A percentile compares a stretch with the other conserved stretches of the same genome.
Conservation (phyloP, 2,888 invertebrate genomes). For the Nemotelus nigrinus region DNA sequence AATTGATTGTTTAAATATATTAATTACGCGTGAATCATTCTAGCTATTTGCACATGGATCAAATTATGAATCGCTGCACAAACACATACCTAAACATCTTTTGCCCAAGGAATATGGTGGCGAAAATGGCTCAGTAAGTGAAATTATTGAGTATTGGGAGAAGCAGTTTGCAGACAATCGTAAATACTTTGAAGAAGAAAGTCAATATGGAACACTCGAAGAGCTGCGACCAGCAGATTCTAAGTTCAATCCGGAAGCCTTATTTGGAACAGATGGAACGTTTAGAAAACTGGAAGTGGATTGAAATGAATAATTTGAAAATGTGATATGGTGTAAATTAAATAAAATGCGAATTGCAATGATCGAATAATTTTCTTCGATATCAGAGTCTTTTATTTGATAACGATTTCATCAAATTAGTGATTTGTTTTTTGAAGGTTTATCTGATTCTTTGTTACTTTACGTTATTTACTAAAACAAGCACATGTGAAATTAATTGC, state of each 20-base stretch:
- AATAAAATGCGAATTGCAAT: no score
- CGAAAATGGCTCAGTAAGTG: constrained; percentile 65
- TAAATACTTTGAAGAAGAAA: constrained; percentile 56
- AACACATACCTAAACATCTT: constrained; percentile 68
- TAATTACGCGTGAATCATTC: constrained; percentile 44
- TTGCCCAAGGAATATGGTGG: constrained; percentile 75
- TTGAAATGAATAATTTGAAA: constrained; percentile 47
- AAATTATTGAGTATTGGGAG: constrained; percentile 54
- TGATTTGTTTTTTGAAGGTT: no score
- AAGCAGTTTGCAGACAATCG: constrained; percentile 52
- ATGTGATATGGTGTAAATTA: background rate
- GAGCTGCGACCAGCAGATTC: constrained; percentile 54
- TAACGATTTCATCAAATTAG: no score
- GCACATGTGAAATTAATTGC: no score
- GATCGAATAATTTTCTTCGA: no score
- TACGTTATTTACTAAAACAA: no score
- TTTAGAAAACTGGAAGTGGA: constrained; percentile 60
- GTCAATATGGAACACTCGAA: constrained; percentile 57
- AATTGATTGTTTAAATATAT: background rate
- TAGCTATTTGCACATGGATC: constrained; percentile 68
- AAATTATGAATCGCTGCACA: constrained; percentile 68
- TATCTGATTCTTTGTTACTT: no score
- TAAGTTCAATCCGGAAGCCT: constrained; percentile 52
- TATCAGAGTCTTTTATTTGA: no score
- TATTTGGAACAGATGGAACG: constrained; percentile 57